These are phyloP conservation scores for Metacarcinus magister DNA, from an alignment of 2,888 invertebrate genomes.

Conservation along the genomic window DNA sequence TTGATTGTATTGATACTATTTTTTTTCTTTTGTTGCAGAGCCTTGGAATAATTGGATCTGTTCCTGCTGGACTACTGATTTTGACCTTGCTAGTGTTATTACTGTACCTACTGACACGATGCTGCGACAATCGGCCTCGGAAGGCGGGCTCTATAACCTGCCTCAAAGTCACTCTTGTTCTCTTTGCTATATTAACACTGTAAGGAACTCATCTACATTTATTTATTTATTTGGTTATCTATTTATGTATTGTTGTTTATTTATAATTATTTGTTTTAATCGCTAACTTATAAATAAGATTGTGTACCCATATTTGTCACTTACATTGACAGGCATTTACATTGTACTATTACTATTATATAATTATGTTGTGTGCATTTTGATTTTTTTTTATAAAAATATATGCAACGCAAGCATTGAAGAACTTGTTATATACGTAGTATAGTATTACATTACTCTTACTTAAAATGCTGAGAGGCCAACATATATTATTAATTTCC, in stretches of 20 bases:
- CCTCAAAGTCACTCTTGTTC: constrained; percentile 87
- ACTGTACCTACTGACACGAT: constrained; percentile 96
- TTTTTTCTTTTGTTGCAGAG: constrained; percentile 87
- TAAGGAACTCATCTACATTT: constrained; percentile 59
- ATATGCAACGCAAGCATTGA: no score
- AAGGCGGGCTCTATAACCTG: constrained; percentile 95
- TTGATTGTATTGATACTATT: not conserved
- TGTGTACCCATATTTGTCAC: no score
- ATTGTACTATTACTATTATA: no score
- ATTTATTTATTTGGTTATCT: not conserved
- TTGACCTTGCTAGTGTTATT: constrained; percentile 94
- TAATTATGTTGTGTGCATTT: no score
- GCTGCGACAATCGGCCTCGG: constrained; percentile 96
- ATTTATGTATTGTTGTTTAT: not conserved
- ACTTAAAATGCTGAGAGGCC: no score
- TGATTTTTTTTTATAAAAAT: no score
- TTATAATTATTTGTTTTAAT: not conserved
- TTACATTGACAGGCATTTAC: no score
- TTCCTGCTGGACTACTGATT: constrained; percentile 94
- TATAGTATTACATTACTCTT: no score
- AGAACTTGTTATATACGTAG: no score
- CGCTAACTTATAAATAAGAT: no score
- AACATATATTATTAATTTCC: no score
- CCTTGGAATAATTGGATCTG: constrained; percentile 95
- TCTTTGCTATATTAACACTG: constrained; percentile 89